Evolutionary conservation across 1,140 invertebrate species (phyloP).

Genomic region (Drosophila miranda): DNA sequence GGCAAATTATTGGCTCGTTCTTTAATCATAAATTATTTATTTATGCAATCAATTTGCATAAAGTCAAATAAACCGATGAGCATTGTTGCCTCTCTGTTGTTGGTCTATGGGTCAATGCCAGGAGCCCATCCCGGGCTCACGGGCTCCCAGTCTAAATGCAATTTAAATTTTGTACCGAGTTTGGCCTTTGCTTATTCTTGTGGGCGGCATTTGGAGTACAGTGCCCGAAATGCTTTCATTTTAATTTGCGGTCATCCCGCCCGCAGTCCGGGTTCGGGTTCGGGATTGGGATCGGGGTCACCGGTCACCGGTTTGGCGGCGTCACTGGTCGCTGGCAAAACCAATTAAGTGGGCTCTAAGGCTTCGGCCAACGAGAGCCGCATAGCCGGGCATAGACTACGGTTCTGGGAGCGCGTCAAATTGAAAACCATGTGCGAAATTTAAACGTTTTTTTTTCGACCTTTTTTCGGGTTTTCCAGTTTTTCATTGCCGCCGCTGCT

Average conservation of each 20-base stretch:
- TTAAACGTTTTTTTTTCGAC: conserved; percentile 25
- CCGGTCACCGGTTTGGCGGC: not conserved
- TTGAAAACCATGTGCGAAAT: conserved; percentile 46
- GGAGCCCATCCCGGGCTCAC: too few species aligned
- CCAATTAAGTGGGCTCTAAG: conserved; percentile 63
- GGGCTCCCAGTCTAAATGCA: conserved; percentile 2
- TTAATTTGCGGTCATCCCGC: conserved; percentile 47
- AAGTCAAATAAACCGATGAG: conserved; percentile 51
- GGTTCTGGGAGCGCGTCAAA: conserved; percentile 23
- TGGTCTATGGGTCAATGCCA: not conserved
- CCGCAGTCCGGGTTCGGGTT: not conserved
- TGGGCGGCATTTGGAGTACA: not conserved
- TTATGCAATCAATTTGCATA: conserved; percentile 64
- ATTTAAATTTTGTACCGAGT: conserved; percentile 29
- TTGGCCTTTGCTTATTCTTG: conserved; percentile 23
- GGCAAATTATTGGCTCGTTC: conserved; percentile 54
- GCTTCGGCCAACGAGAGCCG: conserved; percentile 1
- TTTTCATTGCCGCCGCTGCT: conserved; percentile 14
- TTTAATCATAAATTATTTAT: conserved; percentile 67
- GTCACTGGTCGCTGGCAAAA: conserved; percentile 28
- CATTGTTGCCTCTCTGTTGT: conserved; percentile 28
- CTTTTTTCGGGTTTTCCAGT: conserved; percentile 1
- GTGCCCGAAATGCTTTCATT: conserved; percentile 34
- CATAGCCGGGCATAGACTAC: too few species aligned
- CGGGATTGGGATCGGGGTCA: too few species aligned